These are phyloP conservation scores for Sturmia bella DNA, from an alignment of 2,888 invertebrate species.

Conservation along the genomic window DNA sequence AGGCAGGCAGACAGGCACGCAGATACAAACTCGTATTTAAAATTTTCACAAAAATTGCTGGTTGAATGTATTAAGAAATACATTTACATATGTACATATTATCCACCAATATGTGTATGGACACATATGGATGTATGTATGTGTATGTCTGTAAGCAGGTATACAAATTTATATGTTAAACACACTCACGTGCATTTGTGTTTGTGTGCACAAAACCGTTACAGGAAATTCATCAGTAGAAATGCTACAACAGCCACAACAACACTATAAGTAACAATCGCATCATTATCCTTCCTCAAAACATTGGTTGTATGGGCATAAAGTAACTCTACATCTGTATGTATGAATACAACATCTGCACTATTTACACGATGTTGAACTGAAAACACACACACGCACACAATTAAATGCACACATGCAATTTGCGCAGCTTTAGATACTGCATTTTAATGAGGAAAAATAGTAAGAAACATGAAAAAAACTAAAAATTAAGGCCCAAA, in stretches of 20 bases:
- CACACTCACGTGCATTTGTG: neutral
- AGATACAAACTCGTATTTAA: no score
- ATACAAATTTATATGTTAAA: neutral
- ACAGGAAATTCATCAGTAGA: constrained; percentile 69
- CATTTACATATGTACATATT: neutral
- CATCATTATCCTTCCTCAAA: constrained; percentile 69
- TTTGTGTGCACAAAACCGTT: constrained; percentile 59
- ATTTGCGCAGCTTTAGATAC: constrained; percentile 35
- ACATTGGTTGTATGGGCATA: constrained; percentile 61
- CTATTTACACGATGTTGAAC: constrained; percentile 22
- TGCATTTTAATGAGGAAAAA: constrained; percentile 36
- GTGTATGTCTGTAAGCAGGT: neutral
- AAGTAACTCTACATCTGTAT: constrained; percentile 23
- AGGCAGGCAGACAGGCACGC: neutral
- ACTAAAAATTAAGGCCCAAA: constrained; percentile 16
- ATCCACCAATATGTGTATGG: neutral
- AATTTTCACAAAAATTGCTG: constrained; percentile 46
- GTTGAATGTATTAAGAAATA: neutral
- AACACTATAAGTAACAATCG: constrained; percentile 59
- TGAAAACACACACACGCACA: constrained; percentile 4
- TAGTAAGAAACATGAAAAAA: constrained; percentile 20
- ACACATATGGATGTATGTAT: constrained; percentile 3
- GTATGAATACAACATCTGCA: constrained; percentile 10
- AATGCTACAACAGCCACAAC: constrained; percentile 51
- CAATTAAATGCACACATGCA: constrained; percentile 48